Percentiles rank a stretch among this genome's conserved stretches.
Conservation (phyloP, 2,113 vertebrate genomes). For the Passerina amoena region DNA sequence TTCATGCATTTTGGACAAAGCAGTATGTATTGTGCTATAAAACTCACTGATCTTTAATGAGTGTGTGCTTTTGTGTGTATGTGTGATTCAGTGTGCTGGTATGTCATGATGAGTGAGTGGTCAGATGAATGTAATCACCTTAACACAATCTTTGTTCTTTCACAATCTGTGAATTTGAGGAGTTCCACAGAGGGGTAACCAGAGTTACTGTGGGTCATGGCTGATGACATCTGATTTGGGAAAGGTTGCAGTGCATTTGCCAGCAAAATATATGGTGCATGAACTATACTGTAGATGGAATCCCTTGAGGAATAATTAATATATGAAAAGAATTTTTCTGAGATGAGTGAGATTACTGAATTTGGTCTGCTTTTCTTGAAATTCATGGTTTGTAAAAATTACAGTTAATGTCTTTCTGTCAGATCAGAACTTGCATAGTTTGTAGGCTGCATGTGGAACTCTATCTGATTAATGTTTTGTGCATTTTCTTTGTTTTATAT, state of each 20-base stretch:
- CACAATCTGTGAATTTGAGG: neutral
- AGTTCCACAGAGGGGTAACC: neutral
- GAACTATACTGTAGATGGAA: neutral
- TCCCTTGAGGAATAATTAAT: neutral
- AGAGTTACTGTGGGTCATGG: neutral
- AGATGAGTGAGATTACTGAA: neutral
- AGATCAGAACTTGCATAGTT: neutral
- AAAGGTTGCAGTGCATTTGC: neutral
- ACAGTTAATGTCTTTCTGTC: neutral
- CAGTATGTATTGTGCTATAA: neutral
- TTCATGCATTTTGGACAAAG: neutral
- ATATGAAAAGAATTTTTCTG: neutral
- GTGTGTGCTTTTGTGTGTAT: neutral
- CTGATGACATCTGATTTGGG: neutral
- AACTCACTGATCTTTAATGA: neutral
- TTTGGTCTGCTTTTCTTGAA: neutral
- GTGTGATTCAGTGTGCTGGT: neutral
- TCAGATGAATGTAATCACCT: neutral
- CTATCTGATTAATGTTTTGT: conserved; percentile 35
- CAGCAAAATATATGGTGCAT: neutral
- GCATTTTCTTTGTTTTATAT: conserved; percentile 32
- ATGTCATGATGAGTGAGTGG: neutral
- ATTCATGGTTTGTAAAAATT: neutral
- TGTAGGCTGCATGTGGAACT: neutral
- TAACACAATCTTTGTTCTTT: neutral